These are phyloP conservation scores for Drosophila silvestris DNA, from an alignment of 2,888 invertebrate genomes.

Conservation along the genomic window DNA sequence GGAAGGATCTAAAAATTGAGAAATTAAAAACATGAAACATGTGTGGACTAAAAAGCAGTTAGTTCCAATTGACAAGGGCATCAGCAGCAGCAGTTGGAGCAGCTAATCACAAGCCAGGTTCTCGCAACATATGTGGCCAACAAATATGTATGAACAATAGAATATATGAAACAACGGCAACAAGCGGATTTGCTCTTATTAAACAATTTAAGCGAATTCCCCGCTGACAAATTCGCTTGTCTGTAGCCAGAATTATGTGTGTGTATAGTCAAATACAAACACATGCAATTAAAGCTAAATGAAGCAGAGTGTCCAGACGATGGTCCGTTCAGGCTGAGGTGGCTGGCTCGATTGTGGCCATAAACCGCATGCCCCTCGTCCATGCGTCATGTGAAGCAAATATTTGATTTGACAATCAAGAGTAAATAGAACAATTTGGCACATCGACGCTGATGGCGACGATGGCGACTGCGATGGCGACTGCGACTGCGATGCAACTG, in stretches of 20 bases:
- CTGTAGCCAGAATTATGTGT: constrained; percentile 26
- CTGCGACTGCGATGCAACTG: neutral
- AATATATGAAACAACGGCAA: neutral
- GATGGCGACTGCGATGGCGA: neutral
- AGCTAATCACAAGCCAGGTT: constrained; percentile 3
- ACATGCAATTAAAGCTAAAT: constrained; percentile 49
- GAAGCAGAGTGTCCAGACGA: constrained; percentile 12
- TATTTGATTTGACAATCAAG: constrained; percentile 76
- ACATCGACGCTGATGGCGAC: constrained; percentile 22
- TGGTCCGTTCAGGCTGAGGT: neutral
- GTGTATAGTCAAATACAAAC: constrained; percentile 19
- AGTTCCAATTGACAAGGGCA: neutral
- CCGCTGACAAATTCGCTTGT: constrained; percentile 10
- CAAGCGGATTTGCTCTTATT: constrained; percentile 23
- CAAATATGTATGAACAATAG: neutral
- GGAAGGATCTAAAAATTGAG: neutral
- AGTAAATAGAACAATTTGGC: constrained; percentile 75
- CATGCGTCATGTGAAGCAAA: constrained; percentile 51
- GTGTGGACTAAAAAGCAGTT: neutral
- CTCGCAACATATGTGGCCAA: constrained; percentile 3
- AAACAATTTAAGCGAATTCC: constrained; percentile 23
- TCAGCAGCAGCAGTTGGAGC: neutral
- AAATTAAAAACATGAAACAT: neutral
- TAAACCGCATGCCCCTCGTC: constrained; percentile 2
- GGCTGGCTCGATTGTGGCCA: neutral